A percentile compares a stretch with the other conserved stretches of the same genome.
phyloP scores from a whole-genome alignment of 2,888 invertebrate genomes.

The Lomographa bimaculata region DNA sequence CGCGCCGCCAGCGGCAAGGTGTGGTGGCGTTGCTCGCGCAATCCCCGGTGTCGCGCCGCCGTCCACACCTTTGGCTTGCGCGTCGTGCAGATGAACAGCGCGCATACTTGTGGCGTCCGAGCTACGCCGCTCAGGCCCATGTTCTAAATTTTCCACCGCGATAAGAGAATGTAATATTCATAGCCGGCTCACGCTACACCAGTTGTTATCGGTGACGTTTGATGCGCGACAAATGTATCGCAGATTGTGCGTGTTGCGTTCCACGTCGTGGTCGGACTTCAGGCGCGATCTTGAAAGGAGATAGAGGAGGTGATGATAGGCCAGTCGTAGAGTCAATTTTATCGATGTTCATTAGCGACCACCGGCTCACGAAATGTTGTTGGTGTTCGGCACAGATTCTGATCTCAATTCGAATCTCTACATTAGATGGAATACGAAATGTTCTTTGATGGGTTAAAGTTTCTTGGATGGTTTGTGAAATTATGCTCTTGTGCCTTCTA shows the following conservation, averaged over 20 bases:
- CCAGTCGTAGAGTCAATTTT: constrained; percentile 52
- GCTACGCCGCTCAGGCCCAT: constrained; percentile 75
- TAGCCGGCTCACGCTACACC: too few species aligned
- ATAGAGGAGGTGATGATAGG: too few species aligned
- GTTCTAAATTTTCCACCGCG: constrained; percentile 52
- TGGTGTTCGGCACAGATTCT: constrained; percentile 66
- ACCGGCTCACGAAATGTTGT: constrained; percentile 60
- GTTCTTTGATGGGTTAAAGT: constrained; percentile 48
- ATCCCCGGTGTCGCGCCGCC: constrained; percentile 76
- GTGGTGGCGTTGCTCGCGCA: constrained; percentile 79
- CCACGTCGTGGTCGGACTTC: background rate
- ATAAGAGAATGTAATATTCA: too few species aligned
- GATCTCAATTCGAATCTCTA: constrained; percentile 52
- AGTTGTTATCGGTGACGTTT: too few species aligned
- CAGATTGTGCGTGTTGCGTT: constrained; percentile 3
- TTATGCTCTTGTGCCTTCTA: constrained; percentile 74
- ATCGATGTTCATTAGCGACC: constrained; percentile 40
- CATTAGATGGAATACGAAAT: constrained; percentile 31
- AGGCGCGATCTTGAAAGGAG: constrained; percentile 3
- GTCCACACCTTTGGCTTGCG: constrained; percentile 77
- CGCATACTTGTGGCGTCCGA: constrained; percentile 76
- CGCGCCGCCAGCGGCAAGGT: constrained; percentile 78
- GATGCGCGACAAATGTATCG: too few species aligned
- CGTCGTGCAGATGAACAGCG: constrained; percentile 79
- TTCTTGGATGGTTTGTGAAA: constrained; percentile 58